Evolutionary conservation across 2,888 invertebrate species (phyloP), one percentile per base, ranked within the genome.

Genomic region (Pegoplata infirma): DNA sequence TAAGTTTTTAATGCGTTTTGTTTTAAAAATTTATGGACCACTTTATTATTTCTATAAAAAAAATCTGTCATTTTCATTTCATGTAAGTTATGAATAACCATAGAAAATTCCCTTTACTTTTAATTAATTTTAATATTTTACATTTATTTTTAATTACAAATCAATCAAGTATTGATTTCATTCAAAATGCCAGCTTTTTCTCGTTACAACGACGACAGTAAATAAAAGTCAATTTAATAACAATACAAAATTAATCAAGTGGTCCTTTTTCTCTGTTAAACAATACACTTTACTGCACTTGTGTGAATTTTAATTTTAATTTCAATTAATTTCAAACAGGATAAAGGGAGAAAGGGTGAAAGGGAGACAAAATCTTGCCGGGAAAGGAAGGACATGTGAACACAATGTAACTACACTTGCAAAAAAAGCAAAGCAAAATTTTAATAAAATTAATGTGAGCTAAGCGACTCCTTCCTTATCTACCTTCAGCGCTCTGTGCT

Each of bases 161-260:
- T 32, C 32, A 32, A 32, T 32, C 10, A 10, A n/a, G 32, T 10
- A 32, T 32, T 32, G 32, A 32, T 32, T 7, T 10, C 32, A 32
- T 32, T 32, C 3, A 32, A n/a, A n/a, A 10, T 2, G 32, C 12
- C 32, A 32, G 8, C 32, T 32, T 12, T 10, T 10, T 32, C n/a
- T 32, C 10, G 10, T 32, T 32, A n/a, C n/a, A n/a, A n/a, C 32
- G 32, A 32, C 3, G 32, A 10, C 8, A 32, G 10, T 10, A 32
- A 53, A 51, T 53, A 64, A 17, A 32, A 47, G 32, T 36, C n/a
- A 21, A 55, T 47, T 36, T 40, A 17, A 63, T 64, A 47, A 64
- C 53, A 63, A 36, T 64, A 56, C 19, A 14, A 64, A 64, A 19
- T 72, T 55, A 64, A 72, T 71, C 53, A 72, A 63, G 46, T 56